A percentile compares a stretch with the other conserved stretches of the same genome.
These are phyloP conservation scores for Itoplectis maculator DNA, from an alignment of 2,888 invertebrate genomes.

Conservation along the genomic window DNA sequence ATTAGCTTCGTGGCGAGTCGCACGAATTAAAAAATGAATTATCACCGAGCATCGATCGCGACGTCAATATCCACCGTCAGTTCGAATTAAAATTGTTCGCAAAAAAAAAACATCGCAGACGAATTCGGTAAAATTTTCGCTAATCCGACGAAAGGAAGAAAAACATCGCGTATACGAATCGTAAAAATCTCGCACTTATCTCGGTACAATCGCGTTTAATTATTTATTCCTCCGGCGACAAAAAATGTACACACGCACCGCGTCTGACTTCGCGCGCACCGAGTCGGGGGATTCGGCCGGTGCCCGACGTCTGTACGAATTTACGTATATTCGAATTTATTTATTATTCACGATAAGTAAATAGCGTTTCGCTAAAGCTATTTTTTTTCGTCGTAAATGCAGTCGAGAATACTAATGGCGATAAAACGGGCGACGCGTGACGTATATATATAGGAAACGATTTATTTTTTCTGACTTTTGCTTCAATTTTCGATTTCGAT, in stretches of 20 bases:
- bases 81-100: conserved; percentile 20
- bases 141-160: conserved; percentile 39
- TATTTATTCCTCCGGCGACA: conserved; percentile 48
- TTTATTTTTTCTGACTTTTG: too few species aligned
- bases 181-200: conserved; percentile 51
- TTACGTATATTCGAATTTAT: too few species aligned
- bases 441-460: conserved; percentile 51
- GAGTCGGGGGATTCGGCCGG: too few species aligned
- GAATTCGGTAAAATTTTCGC: conserved; percentile 32
- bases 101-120: conserved; percentile 14
- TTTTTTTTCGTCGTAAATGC: conserved; percentile 64
- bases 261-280: too few species aligned
- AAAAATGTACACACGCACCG: conserved; percentile 57
- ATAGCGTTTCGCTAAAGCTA: conserved; percentile 54
- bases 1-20: conserved; percentile 68
- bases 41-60: conserved; percentile 67
- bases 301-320: too few species aligned
- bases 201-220: conserved; percentile 32
- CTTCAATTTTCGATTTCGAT: conserved; percentile 3
- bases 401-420: conserved; percentile 58
- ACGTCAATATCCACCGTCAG: conserved; percentile 39
- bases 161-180: conserved; percentile 53
- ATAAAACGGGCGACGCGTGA: conserved; percentile 60
- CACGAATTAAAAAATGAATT: conserved; percentile 52
- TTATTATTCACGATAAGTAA: neutral